phyloP scores from a whole-genome alignment of 2,888 invertebrate species.

The Parochlus steinenii region DNA sequence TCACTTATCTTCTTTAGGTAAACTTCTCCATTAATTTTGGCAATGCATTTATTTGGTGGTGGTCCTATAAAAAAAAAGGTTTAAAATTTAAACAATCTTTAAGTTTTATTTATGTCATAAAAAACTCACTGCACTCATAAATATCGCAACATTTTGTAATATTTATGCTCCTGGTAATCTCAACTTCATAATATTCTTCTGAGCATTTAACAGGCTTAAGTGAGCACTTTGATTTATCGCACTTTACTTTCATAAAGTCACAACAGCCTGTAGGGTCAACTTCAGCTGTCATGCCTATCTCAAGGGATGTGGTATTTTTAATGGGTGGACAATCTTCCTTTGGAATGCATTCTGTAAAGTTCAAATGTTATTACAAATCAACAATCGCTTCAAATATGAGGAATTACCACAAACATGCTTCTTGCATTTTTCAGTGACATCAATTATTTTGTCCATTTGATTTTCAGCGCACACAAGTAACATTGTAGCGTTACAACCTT shows the following conservation, averaged over 20 bases:
- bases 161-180: conserved; percentile 20
- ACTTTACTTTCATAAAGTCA: conserved; percentile 39
- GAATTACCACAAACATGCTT: conserved; percentile 56
- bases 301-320: conserved; percentile 25
- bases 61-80: too few relatives aligned
- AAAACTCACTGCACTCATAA: conserved; percentile 42
- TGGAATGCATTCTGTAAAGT: conserved; percentile 67
- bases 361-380: too few relatives aligned
- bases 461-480: conserved; percentile 52
- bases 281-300: conserved; percentile 43
- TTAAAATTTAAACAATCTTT: too few relatives aligned
- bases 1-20: conserved; percentile 27
- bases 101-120: too few relatives aligned
- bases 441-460: conserved; percentile 51
- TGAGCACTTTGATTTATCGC: conserved; percentile 46
- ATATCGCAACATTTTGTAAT: conserved; percentile 45
- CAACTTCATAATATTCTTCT: conserved; percentile 37
- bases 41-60: conserved; percentile 25
- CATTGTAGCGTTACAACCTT: conserved; percentile 51
- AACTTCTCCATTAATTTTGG: conserved; percentile 23
- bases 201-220: conserved; percentile 34
- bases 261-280: conserved; percentile 55
- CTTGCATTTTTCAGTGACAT: conserved; percentile 46
- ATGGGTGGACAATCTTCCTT: conserved; percentile 46
- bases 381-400: too few relatives aligned